These are phyloP conservation scores for Channallabes apus DNA, from an alignment of 2,797 vertebrate species.

Conservation along the genomic window DNA sequence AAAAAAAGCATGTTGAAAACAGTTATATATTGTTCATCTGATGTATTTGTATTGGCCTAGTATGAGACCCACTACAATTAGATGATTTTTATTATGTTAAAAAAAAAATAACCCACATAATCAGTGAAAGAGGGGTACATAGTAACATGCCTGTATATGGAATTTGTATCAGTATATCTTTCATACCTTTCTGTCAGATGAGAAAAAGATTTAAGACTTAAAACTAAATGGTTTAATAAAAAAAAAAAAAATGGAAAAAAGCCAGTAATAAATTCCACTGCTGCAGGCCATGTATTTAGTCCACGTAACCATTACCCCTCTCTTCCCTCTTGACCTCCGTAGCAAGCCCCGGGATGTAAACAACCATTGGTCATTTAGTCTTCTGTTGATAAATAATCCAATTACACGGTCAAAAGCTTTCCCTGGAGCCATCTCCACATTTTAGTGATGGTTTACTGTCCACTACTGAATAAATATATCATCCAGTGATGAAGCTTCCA, in stretches of 20 bases:
- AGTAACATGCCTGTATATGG: not conserved
- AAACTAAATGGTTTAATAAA: constrained; percentile 49
- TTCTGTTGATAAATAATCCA: constrained; percentile 49
- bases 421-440: constrained; percentile 8
- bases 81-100: no score
- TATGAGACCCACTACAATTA: no score
- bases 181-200: constrained; percentile 62
- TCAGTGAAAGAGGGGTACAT: no score
- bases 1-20: no score
- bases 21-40: no score
- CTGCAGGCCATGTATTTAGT: not conserved
- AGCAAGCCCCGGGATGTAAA: constrained; percentile 39
- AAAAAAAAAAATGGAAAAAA: not conserved
- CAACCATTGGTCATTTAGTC: constrained; percentile 40
- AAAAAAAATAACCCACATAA: no score
- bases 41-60: no score
- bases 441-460: constrained; percentile 18
- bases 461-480: constrained; percentile 38
- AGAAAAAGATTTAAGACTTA: constrained; percentile 54
- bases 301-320: not conserved
- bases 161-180: constrained; percentile 36
- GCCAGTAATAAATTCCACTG: not conserved
- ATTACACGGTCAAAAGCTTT: constrained; percentile 32
- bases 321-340: constrained; percentile 30
- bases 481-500: constrained; percentile 35